Evolutionary conservation across 2,113 vertebrate genomes (phyloP), one percentile per base, ranked within the genome.

Genomic region (Acrocephalus arundinaceus): DNA sequence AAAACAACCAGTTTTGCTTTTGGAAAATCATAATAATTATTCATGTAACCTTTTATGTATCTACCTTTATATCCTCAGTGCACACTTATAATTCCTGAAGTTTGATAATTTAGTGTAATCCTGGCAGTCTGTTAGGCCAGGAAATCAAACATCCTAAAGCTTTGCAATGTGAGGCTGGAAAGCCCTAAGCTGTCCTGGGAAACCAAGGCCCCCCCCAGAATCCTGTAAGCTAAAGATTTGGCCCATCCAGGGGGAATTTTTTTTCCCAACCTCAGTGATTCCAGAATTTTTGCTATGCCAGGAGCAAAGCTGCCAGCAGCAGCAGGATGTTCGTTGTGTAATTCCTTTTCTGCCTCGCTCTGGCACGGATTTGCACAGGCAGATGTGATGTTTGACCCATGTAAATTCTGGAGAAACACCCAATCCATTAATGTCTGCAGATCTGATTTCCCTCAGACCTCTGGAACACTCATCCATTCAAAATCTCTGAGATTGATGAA

Each of bases 371-470:
- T 23, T 89, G 31, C 45, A 15, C 27, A 87, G 94, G 70, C 23
- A 63, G 68, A 51, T 5, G 52, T 62, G 96, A 21, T 75, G 57
- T 84, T 49, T 81, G 80, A 45, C 57, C 66, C 59, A 27, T 73
- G 67, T 46, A 82, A 76, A 93, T 90, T 54, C 39, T 51, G 83
- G 24, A 67, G 63, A 43, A 83, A 31, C 54, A 27, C 66, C 71
- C 65, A 85, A 93, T 91, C 76, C 71, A 45, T 85, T 90, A 54
- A 77, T 39, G 65, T 93, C 74, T 72, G 63, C 49, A 35, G 49
- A 74, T 94, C 81, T 82, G 90, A 95, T 94, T 95, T 81, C 68
- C 89, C 67, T 55, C 70, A 37, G 92, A 65, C 90, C 77, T 74
- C 63, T 61, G 28, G 83, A 78, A 75, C 62, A 21, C 67, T 93